phyloP scores from a whole-genome alignment of 2,888 invertebrate species.

The Scaptomyza cyrtandrae region DNA sequence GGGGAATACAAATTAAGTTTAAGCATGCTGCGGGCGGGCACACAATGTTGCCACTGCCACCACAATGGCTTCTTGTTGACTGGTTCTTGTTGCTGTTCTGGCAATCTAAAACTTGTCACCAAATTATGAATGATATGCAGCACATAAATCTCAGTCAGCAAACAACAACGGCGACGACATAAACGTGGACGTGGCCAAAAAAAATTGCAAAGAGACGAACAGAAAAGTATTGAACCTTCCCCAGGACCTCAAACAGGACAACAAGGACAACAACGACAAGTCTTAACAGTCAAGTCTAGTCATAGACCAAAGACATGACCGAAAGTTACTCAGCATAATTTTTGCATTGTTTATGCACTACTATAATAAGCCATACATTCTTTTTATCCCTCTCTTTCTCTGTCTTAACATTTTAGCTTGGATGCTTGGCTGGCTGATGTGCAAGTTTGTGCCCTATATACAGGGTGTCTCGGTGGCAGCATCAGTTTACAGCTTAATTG shows the following conservation, averaged over 20 bases:
- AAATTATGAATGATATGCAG: constrained; percentile 78
- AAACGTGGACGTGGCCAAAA: constrained; percentile 23
- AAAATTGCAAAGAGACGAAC: background rate
- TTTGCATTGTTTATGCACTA: constrained; percentile 57
- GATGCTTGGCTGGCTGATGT: constrained; percentile 97
- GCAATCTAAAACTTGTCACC: constrained; percentile 78
- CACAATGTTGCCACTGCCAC: constrained; percentile 36
- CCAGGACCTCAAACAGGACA: constrained; percentile 35
- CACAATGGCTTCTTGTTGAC: constrained; percentile 18
- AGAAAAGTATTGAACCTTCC: constrained; percentile 50
- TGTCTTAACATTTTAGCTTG: constrained; percentile 88
- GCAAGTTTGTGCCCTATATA: constrained; percentile 97
- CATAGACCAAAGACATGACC: constrained; percentile 50
- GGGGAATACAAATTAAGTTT: constrained; percentile 75
- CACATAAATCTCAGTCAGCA: constrained; percentile 77
- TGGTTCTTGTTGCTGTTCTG: constrained; percentile 18
- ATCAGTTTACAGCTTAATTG: constrained; percentile 97
- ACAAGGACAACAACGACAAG: constrained; percentile 15
- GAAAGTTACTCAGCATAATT: constrained; percentile 73
- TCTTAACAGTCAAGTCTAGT: constrained; percentile 4
- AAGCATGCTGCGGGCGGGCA: constrained; percentile 50
- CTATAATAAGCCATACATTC: constrained; percentile 17
- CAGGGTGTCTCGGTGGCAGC: constrained; percentile 98
- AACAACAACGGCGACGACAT: constrained; percentile 56
- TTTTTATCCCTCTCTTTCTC: background rate